These are phyloP conservation scores for Drosophila carrolli DNA, from an alignment of 1,140 invertebrate species.

Conservation along the genomic window DNA sequence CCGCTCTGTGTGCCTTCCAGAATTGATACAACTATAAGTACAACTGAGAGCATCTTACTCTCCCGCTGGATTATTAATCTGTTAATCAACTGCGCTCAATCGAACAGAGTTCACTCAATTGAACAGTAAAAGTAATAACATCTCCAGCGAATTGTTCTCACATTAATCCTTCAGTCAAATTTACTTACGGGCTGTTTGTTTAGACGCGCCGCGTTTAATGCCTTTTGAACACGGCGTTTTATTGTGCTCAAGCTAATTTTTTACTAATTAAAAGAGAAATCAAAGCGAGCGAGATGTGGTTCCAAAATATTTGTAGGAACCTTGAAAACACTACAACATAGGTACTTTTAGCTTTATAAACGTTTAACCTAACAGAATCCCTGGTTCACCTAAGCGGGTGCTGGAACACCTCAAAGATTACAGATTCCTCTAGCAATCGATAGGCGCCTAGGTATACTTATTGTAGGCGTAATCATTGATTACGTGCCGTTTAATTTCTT, in stretches of 20 bases:
- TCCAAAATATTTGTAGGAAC: neutral
- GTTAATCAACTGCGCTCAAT: conserved; percentile 76
- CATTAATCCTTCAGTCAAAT: conserved; percentile 72
- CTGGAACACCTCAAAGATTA: conserved; percentile 19
- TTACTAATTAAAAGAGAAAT: neutral
- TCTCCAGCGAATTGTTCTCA: conserved; percentile 26
- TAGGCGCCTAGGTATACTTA: conserved; percentile 28
- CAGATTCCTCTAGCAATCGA: conserved; percentile 23
- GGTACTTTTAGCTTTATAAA: neutral
- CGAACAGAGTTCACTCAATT: conserved; percentile 64
- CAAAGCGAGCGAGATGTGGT: neutral
- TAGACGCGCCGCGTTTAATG: conserved; percentile 54
- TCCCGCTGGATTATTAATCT: conserved; percentile 59
- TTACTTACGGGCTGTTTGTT: conserved; percentile 61
- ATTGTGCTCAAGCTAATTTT: conserved; percentile 6
- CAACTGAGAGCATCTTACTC: conserved; percentile 16
- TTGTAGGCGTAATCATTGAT: conserved; percentile 68
- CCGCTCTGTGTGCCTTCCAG: conserved; percentile 14
- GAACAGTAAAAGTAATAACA: conserved; percentile 12
- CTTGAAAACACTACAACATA: neutral
- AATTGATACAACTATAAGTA: conserved; percentile 38
- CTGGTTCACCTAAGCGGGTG: conserved; percentile 1
- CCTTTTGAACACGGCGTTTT: conserved; percentile 69
- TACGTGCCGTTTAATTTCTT: conserved; percentile 51
- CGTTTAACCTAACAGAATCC: neutral